phyloP scores from a whole-genome alignment of 2,113 vertebrate species.

The Heterochromis multidens region DNA sequence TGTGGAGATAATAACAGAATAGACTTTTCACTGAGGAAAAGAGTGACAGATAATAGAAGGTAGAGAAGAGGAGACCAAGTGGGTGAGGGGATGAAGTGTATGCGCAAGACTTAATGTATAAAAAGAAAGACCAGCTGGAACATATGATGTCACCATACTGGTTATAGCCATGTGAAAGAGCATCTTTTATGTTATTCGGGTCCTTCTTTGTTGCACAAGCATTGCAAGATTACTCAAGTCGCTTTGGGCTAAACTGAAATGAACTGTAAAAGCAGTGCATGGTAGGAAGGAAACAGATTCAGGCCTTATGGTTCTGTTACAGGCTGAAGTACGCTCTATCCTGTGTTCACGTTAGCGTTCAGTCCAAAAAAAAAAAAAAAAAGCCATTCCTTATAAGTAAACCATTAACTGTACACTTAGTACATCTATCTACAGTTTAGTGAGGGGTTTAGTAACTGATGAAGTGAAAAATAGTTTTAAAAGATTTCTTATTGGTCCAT shows the following conservation, averaged over 20 bases:
- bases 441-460: neutral
- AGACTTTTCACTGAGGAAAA: neutral
- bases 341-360: neutral
- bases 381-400: neutral
- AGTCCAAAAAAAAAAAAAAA: neutral
- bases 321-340: constrained; percentile 40
- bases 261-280: constrained; percentile 18
- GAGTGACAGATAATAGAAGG: neutral
- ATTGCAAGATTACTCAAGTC: neutral
- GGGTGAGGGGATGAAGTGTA: constrained; percentile 14
- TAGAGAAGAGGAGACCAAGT: constrained; percentile 50
- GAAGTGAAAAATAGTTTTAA: neutral
- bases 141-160: neutral
- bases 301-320: constrained; percentile 7
- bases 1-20: neutral
- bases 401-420: neutral
- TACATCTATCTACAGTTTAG: neutral
- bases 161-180: neutral
- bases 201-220: neutral
- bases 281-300: constrained; percentile 8
- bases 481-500: neutral
- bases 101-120: neutral
- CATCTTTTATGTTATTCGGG: neutral
- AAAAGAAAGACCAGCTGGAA: neutral
- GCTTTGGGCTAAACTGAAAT: constrained; percentile 37